Evolutionary conservation across 2,113 vertebrate species (phyloP).

Genomic region (Thalassoma bifasciatum): DNA sequence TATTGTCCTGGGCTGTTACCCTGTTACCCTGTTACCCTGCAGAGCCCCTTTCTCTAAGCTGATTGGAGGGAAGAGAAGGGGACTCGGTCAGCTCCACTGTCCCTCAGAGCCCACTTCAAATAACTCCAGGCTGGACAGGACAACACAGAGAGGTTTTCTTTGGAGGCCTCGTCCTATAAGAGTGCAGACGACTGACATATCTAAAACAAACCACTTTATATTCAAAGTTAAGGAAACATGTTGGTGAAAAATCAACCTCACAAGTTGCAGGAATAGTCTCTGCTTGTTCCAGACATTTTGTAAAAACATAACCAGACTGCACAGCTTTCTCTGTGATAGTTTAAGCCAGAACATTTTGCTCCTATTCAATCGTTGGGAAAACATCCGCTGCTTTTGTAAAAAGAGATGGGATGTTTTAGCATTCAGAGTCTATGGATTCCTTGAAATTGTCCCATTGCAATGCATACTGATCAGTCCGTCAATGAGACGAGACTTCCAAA

Average conservation of each 20-base stretch:
- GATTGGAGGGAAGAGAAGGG: background rate
- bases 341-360: background rate
- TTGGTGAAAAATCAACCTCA: background rate
- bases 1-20: too few species aligned
- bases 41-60: conserved; percentile 3
- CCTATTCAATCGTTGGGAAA: background rate
- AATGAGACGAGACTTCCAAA: background rate
- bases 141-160: conserved; percentile 31
- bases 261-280: background rate
- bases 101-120: conserved; percentile 13
- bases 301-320: background rate
- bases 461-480: conserved; percentile 35
- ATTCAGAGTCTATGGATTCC: background rate
- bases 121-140: conserved; percentile 13
- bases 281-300: background rate
- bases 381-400: background rate
- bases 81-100: conserved; percentile 18
- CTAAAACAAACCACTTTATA: background rate
- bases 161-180: conserved; percentile 4
- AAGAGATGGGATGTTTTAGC: background rate
- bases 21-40: conserved; percentile 23
- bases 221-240: background rate
- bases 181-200: background rate
- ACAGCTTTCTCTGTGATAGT: background rate
- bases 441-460: conserved; percentile 5